phyloP scores from a whole-genome alignment of 2,113 vertebrate genomes.

The Electrona antarctica region DNA sequence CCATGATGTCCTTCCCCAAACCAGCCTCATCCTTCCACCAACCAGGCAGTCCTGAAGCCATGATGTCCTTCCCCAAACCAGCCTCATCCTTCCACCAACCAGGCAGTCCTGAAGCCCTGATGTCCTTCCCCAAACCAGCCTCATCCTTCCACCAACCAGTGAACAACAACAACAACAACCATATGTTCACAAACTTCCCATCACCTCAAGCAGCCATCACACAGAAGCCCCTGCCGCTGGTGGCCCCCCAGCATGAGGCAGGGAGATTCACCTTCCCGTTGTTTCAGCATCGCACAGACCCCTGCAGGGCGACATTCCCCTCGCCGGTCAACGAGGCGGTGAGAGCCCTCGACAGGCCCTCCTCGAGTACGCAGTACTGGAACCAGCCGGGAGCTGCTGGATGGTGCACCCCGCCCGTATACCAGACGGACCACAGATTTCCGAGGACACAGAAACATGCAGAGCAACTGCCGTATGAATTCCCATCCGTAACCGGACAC shows the following conservation, averaged over 20 bases:
- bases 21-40: conserved; percentile 28
- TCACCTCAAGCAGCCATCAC: conserved; percentile 17
- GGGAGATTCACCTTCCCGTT: conserved; percentile 32
- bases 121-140: conserved; percentile 9
- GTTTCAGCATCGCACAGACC: conserved; percentile 37
- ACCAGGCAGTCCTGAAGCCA: not conserved
- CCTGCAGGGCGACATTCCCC: conserved; percentile 27
- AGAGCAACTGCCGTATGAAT: conserved; percentile 27
- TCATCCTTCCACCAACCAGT: conserved; percentile 27
- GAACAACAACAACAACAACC: not conserved
- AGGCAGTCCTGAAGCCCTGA: not conserved
- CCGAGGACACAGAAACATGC: conserved; percentile 21
- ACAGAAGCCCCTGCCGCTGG: not conserved
- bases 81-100: conserved; percentile 26
- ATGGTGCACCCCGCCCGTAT: conserved; percentile 46
- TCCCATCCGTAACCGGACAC: conserved; percentile 18
- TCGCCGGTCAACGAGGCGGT: conserved; percentile 30
- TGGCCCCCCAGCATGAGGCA: conserved; percentile 18
- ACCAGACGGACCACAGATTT: conserved; percentile 48
- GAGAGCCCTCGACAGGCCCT: conserved; percentile 15
- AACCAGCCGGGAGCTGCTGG: conserved; percentile 37
- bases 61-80: conserved; percentile 8
- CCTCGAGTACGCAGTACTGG: conserved; percentile 45
- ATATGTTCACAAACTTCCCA: not conserved
- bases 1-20: conserved; percentile 5